phyloP scores from a whole-genome alignment of 2,797 vertebrate genomes.

The Poeciliopsis infans region DNA sequence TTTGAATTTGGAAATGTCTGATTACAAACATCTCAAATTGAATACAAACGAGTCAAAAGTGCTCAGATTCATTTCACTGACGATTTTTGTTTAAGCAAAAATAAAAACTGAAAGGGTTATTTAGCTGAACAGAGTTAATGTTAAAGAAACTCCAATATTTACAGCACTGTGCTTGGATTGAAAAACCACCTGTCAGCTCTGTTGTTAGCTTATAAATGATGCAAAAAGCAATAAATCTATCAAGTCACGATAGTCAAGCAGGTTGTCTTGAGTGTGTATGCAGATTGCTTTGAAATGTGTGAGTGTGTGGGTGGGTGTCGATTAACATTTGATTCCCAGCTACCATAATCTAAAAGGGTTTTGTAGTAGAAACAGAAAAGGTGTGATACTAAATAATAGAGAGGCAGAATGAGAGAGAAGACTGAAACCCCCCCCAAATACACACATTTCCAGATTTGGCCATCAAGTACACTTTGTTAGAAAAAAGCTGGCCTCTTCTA shows the following conservation, averaged over 20 bases:
- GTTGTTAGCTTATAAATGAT: slow-evolving; percentile 57
- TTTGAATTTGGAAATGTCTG: neutral
- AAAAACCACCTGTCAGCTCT: slow-evolving; percentile 42
- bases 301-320: slow-evolving; percentile 33
- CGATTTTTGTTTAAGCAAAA: neutral
- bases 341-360: slow-evolving; percentile 71
- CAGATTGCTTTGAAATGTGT: slow-evolving; percentile 32
- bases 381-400: slow-evolving; percentile 70
- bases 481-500: slow-evolving; percentile 65
- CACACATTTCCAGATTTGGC: slow-evolving; percentile 36
- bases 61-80: neutral
- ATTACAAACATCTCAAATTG: neutral
- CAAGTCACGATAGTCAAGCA: slow-evolving; percentile 54
- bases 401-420: slow-evolving; percentile 54
- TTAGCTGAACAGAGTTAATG: neutral
- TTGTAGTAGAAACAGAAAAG: slow-evolving; percentile 60
- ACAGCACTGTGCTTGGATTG: slow-evolving; percentile 26
- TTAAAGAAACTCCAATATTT: slow-evolving; percentile 22
- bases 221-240: slow-evolving; percentile 54
- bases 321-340: slow-evolving; percentile 73
- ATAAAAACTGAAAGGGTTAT: neutral
- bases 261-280: slow-evolving; percentile 11
- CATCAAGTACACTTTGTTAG: slow-evolving; percentile 74
- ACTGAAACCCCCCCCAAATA: slow-evolving; percentile 39
- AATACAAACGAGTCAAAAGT: neutral